phyloP scores from a whole-genome alignment of 1,140 invertebrate genomes.

The Conus ventricosus region DNA sequence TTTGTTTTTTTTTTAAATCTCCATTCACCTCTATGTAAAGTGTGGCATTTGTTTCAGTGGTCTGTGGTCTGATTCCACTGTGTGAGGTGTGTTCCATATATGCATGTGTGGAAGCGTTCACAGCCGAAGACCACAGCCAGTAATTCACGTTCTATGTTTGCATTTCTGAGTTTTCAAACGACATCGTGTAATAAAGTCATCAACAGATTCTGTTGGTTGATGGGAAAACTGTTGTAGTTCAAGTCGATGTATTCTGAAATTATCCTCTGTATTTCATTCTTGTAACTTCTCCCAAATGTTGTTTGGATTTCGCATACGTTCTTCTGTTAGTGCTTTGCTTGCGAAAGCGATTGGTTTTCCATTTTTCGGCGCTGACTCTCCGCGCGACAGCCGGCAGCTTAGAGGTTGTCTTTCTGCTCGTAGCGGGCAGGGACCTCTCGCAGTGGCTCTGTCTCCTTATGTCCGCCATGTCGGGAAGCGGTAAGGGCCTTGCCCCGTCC shows the following conservation, averaged over 20 bases:
- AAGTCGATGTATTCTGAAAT: too few species aligned
- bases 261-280: too few species aligned
- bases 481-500: background rate
- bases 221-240: too few species aligned
- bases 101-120: constrained; percentile 47
- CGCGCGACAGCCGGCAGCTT: too few species aligned
- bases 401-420: background rate
- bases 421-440: background rate
- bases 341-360: constrained; percentile 73
- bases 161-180: too few species aligned
- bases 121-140: constrained; percentile 42
- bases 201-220: too few species aligned
- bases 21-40: too few species aligned
- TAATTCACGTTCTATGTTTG: constrained; percentile 45
- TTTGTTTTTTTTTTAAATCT: too few species aligned
- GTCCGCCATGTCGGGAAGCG: background rate
- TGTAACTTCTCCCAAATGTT: too few species aligned
- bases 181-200: constrained; percentile 41
- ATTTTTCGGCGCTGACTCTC: too few species aligned
- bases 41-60: constrained; percentile 35
- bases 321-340: constrained; percentile 58
- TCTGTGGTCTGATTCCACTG: constrained; percentile 68
- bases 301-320: too few species aligned
- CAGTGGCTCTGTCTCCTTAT: background rate
- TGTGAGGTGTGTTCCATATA: constrained; percentile 51